Base-by-base conservation (phyloP, 2,113 vertebrate species). In the Dascyllus trimaculatus region DNA sequence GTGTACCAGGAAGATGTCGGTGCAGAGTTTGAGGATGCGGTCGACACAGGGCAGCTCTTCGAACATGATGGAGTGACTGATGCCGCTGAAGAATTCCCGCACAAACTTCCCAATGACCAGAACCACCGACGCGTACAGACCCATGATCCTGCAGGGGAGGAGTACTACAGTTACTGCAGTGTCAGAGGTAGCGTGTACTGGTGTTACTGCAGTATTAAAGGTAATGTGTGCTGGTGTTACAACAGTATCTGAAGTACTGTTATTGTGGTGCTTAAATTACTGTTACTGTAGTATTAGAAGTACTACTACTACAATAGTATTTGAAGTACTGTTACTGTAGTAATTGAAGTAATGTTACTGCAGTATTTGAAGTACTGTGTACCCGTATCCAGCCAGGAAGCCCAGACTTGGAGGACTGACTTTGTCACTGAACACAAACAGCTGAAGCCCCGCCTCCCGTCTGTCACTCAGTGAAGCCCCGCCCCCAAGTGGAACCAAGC, bases 11-110 rank as follows among this genome's bases (percentile, higher is more conserved):
- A 98, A 98, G 93, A 98, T 96, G 91, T 98, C 97, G 2, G 97
- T 98, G 86, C 97, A 98, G 62, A 98, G 78, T 62, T 94, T 94
- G 64, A 93, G 90, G 86, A 93, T 93, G 32, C 93, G 90, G 82
- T 94, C 91, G 14, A 98, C 97, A 0, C 96, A 96, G 2, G 97
- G 97, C 4, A 98, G 95, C 84, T 98, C 97, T 82, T 98, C 97
- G 69, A 98, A 98, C 97, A 98, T 98, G 85, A 98, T 98, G 80
- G 96, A 96, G 88, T 98, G 97, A 45, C 96, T 97, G 82, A 98
- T 98, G 2, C 97, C 97, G 4, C 97, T 98, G 94, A 98, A 98
- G 92, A 98, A 98, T 72, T 98, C 97, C 1, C 97, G 94, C 18
- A 98, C 97, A 0, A 98, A 98, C 85, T 98, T 94, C 65, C 93